A percentile compares a stretch with the other conserved stretches of the same genome.
phyloP scores from a whole-genome alignment of 2,797 vertebrate genomes.

The Sebastes paucispinis region DNA sequence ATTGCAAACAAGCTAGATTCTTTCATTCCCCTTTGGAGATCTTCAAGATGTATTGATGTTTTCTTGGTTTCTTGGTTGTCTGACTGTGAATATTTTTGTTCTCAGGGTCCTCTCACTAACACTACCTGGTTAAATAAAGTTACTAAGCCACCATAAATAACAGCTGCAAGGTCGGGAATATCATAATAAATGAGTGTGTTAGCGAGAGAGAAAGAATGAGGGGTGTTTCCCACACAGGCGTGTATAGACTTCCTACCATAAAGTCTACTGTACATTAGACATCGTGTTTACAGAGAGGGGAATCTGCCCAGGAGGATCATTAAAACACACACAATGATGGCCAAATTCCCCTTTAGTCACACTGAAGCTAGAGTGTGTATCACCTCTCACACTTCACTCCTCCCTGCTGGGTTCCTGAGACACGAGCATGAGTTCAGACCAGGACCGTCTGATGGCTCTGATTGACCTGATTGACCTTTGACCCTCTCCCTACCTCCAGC shows the following conservation, averaged over 20 bases:
- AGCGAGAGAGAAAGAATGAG: constrained; percentile 5
- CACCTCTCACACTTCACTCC: constrained; percentile 13
- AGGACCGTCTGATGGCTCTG: constrained; percentile 9
- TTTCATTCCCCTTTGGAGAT: background rate
- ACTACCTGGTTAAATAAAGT: background rate
- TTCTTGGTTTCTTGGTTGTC: background rate
- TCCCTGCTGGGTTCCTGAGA: constrained; percentile 7
- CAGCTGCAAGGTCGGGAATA: background rate
- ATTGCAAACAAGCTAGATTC: background rate
- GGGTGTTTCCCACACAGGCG: constrained; percentile 24
- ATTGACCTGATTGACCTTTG: constrained; percentile 51
- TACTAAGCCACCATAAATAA: background rate
- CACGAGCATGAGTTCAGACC: background rate
- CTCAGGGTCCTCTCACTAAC: background rate
- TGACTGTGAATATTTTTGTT: background rate
- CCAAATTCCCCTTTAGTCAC: constrained; percentile 36
- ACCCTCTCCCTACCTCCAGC: constrained; percentile 21
- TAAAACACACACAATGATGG: background rate
- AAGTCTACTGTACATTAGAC: constrained; percentile 9
- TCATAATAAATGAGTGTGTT: background rate
- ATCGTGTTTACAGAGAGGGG: constrained; percentile 10
- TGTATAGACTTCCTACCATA: constrained; percentile 1
- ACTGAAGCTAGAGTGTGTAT: background rate
- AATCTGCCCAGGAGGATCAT: constrained; percentile 2
- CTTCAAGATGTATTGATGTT: background rate